Percentiles rank a stretch among this genome's conserved stretches.
phyloP scores from a whole-genome alignment of 2,888 invertebrate genomes.

The Chaitophorus viminalis region DNA sequence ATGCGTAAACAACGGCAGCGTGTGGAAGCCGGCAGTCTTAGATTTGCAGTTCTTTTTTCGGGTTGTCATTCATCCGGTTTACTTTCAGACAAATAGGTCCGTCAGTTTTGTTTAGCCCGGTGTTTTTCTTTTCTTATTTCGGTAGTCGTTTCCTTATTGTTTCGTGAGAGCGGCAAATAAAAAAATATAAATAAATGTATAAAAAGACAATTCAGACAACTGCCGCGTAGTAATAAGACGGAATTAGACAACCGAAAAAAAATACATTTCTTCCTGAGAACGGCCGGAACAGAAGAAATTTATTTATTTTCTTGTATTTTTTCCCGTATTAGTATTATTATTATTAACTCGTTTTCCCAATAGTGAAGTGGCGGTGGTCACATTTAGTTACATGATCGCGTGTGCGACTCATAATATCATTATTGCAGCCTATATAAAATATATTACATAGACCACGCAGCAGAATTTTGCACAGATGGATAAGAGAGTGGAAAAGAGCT shows the following conservation, averaged over 20 bases:
- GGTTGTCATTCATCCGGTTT: slow-evolving; percentile 42
- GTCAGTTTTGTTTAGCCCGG: slow-evolving; percentile 20
- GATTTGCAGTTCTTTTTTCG: neutral
- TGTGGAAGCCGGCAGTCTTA: neutral
- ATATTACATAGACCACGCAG: neutral
- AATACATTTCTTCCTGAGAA: neutral
- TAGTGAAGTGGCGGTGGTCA: neutral
- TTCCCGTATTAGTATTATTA: neutral
- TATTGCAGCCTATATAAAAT: neutral
- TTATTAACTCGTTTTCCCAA: slow-evolving; percentile 2
- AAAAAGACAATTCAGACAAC: neutral
- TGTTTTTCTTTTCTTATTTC: neutral
- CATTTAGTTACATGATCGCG: neutral
- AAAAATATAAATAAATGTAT: neutral
- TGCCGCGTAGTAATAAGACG: neutral
- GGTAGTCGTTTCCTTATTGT: neutral
- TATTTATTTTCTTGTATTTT: neutral
- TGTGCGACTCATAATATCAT: neutral
- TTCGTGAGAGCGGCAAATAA: neutral
- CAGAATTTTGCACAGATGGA: neutral
- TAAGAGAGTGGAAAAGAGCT: neutral
- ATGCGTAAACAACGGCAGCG: neutral
- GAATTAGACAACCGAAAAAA: slow-evolving; percentile 17
- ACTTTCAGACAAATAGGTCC: slow-evolving; percentile 43
- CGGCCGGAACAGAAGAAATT: neutral